Percentiles rank a stretch among this genome's conserved stretches.
Conservation (phyloP, 2,888 invertebrate species). For the Patella caerulea region DNA sequence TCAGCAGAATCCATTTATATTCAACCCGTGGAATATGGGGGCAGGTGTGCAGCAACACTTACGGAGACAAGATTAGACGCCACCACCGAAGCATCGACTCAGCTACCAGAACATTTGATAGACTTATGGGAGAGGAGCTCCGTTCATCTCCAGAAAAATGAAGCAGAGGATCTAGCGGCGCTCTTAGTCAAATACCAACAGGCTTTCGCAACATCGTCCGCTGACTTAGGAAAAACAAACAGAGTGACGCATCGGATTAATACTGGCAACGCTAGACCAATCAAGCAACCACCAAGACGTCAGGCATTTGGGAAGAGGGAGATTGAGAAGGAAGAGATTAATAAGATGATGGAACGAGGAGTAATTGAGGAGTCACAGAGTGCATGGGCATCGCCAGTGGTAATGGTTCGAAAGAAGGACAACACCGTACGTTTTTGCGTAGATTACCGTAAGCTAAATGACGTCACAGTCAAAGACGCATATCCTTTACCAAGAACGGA, state of each 20-base stretch:
- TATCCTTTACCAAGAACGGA: conserved; percentile 29
- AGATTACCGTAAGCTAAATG: conserved; percentile 33
- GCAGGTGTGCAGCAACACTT: neutral
- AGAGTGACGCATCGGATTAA: conserved; percentile 23
- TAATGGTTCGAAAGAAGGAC: conserved; percentile 32
- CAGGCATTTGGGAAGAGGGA: conserved; percentile 26
- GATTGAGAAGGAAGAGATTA: conserved; percentile 22
- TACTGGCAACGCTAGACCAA: conserved; percentile 21
- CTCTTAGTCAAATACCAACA: conserved; percentile 23
- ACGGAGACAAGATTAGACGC: too few relatives aligned
- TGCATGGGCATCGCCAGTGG: conserved; percentile 34
- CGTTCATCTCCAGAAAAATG: neutral
- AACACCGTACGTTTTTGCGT: conserved; percentile 29
- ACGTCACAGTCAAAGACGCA: conserved; percentile 24
- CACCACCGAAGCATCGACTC: neutral
- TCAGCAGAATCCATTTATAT: conserved; percentile 15
- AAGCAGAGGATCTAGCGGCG: conserved; percentile 8
- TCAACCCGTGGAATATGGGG: neutral
- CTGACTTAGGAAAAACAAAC: conserved; percentile 27
- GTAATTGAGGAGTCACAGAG: conserved; percentile 23
- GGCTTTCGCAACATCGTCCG: conserved; percentile 28
- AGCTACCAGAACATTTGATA: conserved; percentile 12
- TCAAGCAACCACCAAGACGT: conserved; percentile 28
- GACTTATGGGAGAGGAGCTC: conserved; percentile 8
- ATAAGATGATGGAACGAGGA: conserved; percentile 16